These are phyloP conservation scores for Perizoma affinitatum DNA, from an alignment of 2,888 invertebrate species.

Conservation along the genomic window DNA sequence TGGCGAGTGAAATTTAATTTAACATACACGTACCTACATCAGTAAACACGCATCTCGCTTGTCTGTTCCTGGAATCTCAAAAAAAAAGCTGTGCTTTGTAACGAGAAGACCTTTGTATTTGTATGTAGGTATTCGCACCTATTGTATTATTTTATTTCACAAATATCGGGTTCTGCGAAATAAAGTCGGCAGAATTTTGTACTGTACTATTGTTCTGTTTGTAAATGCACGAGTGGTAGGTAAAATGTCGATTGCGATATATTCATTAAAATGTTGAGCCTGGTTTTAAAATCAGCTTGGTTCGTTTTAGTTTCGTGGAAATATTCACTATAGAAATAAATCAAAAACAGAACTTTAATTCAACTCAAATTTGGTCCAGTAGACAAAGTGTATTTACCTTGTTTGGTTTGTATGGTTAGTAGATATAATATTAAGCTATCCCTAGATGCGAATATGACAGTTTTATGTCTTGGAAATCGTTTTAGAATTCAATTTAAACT, in stretches of 20 bases:
- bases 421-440: no score
- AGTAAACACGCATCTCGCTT: no score
- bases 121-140: conserved; percentile 16
- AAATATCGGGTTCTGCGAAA: conserved; percentile 27
- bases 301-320: conserved; percentile 9
- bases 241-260: conserved; percentile 27
- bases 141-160: conserved; percentile 41
- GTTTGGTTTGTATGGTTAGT: no score
- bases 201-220: conserved; percentile 40
- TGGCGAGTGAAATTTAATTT: no score
- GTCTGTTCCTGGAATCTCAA: no score
- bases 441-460: no score
- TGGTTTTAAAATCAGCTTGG: conserved; percentile 28
- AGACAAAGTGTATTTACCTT: not conserved
- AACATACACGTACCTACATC: no score
- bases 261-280: conserved; percentile 31
- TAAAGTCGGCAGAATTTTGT: conserved; percentile 35
- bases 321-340: conserved; percentile 13
- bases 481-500: conserved; percentile 32
- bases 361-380: not conserved
- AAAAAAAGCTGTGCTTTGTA: no score
- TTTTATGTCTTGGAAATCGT: conserved; percentile 11
- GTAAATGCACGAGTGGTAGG: conserved; percentile 28
- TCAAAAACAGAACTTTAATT: conserved; percentile 1
- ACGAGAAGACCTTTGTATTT: not conserved